Base-by-base conservation (phyloP, 1,140 invertebrate genomes). In the Heliothis virescens region DNA sequence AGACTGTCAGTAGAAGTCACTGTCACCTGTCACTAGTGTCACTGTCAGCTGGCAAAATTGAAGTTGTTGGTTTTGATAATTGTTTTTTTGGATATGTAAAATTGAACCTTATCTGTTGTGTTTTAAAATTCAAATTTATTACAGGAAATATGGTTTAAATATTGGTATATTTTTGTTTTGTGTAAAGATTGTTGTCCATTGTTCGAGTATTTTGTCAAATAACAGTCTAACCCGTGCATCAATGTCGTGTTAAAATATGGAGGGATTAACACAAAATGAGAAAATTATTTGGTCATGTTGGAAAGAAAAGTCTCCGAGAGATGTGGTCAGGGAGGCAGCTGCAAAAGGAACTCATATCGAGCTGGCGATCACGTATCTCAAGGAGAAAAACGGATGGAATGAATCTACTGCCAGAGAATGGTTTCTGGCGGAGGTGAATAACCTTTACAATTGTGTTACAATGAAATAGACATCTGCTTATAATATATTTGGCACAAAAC, bases 261-360 rank as follows among this genome's bases (percentile, higher is more conserved):
- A 94, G 67, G 90, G 94, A 67, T 80, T 96, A 87, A 95, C 90
- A 78, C 91, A 95, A 89, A 92, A 95, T 92, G 95, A 95, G 87
- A 92, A 94, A 90, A 94, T 91, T 65, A 92, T 96, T 83, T 96
- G 96, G 96, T 95, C 95, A 55, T 95, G 95, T 71, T 96, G 96
- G 96, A 94, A 95, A 73, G 93, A 89, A 50, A 94, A 96, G 57
- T 94, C 95, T 47, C 93, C 95, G 26, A 90, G 96, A 85, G 96
- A 97, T 89, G 95, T 97, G 50, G 96, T 96, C 0, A 92, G 96
- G 81, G 96, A 97, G 88, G 96, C 96, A 53, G 96, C 96, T 71
- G 95, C 95, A 0, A 97, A 97, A 90, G 96, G 96, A 15, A 95
- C 95, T 57, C 96, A 96, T 83, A 95, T 96, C 63, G 89, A 95